Evolutionary conservation across 1,140 invertebrate species (phyloP), one percentile per base, ranked within the genome.

Genomic region (Papilio glaucus): DNA sequence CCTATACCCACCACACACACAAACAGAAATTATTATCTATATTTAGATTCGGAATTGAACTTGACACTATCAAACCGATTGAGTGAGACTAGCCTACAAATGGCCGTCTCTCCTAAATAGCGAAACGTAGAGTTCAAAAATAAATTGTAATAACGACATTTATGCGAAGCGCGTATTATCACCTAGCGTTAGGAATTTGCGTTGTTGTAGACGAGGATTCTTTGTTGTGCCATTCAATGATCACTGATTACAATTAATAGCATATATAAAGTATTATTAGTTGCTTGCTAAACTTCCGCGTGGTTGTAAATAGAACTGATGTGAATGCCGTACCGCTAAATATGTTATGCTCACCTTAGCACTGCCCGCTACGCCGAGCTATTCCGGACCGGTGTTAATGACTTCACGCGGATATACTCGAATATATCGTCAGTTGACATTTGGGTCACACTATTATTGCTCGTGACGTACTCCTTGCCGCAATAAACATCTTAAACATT

Each of bases 381-480:
- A 88, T 86, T 86, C 84, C 80, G 70, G 79, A 67, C 71, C 76
- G 73, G 80, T 85, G 86, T 86, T 88, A 88, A 86, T 88, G 86
- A 88, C 84, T 86, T 78, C 80, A 81, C 73, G 75, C 80, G 69
- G 76, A 83, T 79, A 77, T 75, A 82, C 70, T 26, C 4, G 33
- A n/a, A 72, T 65, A 71, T 72, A 83, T 78, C 75, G 74, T 72
- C 77, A 79, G 72, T 86, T 84, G 85, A 86, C 83, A 88, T 88
- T 85, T 88, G 83, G 86, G 86, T 88, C 85, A 84, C 73, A 78
- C 80, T 83, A 80, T 82, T 78, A 71, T 71, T 69, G 77, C 63
- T 65, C 41, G 74, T 77, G 73, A 76, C 77, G 80, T 80, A 70
- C 72, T 15, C 37, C 18, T 69, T 79, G 49, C 67, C 2, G 12